Evolutionary conservation across 2,797 vertebrate genomes (phyloP).

Genomic region (Perodicticus potto): DNA sequence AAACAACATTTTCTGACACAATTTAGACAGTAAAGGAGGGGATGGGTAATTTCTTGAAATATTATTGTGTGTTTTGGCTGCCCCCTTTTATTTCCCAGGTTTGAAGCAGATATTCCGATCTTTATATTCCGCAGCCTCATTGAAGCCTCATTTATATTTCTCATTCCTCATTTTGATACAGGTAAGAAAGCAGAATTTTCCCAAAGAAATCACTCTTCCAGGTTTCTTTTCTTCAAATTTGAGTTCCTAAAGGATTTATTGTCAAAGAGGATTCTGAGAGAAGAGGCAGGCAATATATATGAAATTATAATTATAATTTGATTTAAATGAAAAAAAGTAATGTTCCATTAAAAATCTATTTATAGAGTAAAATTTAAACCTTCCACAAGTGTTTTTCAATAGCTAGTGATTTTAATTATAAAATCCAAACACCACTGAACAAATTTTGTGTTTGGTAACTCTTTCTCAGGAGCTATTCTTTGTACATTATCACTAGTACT

Average conservation of each 20-base stretch:
- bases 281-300: not conserved
- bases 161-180: no score
- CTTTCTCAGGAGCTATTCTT: not conserved
- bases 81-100: not conserved
- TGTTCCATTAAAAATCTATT: not conserved
- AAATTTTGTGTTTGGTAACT: not conserved
- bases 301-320: not conserved
- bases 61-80: not conserved
- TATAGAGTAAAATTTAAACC: not conserved
- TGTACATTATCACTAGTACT: not conserved
- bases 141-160: no score
- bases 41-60: not conserved
- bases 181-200: not conserved
- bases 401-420: not conserved
- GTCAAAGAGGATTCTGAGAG: not conserved
- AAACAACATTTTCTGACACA: not conserved
- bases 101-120: not conserved
- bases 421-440: not conserved
- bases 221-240: not conserved
- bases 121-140: not conserved
- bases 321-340: constrained; percentile 40
- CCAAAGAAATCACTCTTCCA: not conserved
- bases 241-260: not conserved
- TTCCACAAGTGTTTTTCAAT: not conserved
- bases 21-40: not conserved